Conservation (phyloP, 2,113 vertebrate species). For the Ochotona princeps region DNA sequence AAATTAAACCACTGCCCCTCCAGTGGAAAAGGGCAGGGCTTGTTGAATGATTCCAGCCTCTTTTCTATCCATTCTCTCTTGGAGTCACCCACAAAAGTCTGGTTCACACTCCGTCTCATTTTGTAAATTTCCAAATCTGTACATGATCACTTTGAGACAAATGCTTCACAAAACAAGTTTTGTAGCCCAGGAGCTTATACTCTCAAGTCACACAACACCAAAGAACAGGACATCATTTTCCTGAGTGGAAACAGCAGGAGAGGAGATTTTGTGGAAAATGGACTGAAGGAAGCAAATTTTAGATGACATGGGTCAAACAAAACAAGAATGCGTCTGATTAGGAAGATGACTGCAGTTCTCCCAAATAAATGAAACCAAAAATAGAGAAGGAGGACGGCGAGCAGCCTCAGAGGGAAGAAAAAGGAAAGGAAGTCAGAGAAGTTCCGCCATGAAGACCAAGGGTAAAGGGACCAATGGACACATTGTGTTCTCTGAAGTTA, state of each 20-base stretch:
- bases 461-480: neutral
- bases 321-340: neutral
- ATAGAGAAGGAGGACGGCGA: neutral
- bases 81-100: neutral
- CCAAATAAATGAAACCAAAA: conserved; percentile 2
- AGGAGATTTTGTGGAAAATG: conserved; percentile 28
- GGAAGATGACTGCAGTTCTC: neutral
- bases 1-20: conserved; percentile 59
- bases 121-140: conserved; percentile 1
- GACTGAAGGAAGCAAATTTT: neutral
- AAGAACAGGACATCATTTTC: neutral
- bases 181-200: conserved; percentile 20
- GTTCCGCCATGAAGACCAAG: neutral
- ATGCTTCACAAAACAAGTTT: neutral
- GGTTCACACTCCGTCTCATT: neutral
- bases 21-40: neutral
- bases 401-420: neutral
- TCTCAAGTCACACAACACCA: neutral
- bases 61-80: neutral
- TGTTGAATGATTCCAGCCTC: neutral
- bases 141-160: neutral
- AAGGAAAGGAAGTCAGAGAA: neutral
- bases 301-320: neutral
- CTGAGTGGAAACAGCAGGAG: neutral
- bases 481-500: too few species aligned